A percentile compares a stretch with the other conserved stretches of the same genome.
phyloP scores from a whole-genome alignment of 2,113 vertebrate genomes.

The Daboia siamensis region DNA sequence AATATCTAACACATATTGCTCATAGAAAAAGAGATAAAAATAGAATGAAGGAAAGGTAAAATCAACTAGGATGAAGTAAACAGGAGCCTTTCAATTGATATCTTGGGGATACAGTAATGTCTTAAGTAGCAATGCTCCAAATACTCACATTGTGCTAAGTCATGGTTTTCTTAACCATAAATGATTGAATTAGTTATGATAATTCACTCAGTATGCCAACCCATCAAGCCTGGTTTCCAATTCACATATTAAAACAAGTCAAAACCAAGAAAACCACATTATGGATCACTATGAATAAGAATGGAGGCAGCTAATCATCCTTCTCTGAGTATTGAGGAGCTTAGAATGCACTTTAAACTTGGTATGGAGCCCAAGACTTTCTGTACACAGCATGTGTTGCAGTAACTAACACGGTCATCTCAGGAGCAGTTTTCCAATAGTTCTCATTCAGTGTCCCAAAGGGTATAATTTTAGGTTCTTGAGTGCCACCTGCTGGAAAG shows the following conservation, averaged over 20 bases:
- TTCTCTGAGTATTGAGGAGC: not conserved
- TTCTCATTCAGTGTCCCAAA: fast-evolving
- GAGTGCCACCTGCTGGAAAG: constrained; percentile 33
- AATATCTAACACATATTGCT: not conserved
- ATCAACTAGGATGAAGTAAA: not conserved
- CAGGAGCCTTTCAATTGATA: not conserved
- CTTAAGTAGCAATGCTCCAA: not conserved
- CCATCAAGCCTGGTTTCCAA: not conserved
- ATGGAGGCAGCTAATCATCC: not conserved
- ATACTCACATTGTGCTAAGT: not conserved
- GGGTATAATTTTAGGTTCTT: not conserved
- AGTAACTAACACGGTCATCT: fast-evolving
- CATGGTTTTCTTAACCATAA: not conserved
- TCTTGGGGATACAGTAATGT: not conserved
- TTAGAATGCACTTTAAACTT: not conserved
- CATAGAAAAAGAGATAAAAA: not conserved
- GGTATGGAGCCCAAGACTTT: fast-evolving
- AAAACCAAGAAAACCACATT: not conserved
- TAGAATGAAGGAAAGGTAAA: not conserved
- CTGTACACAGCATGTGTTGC: not conserved
- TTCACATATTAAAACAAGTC: not conserved
- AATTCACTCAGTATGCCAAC: not conserved
- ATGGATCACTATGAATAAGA: not conserved
- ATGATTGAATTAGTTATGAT: not conserved
- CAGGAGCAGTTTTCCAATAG: not conserved